These are phyloP conservation scores for Potamilus streckersoni DNA, from an alignment of 1,140 invertebrate genomes.

Conservation along the genomic window DNA sequence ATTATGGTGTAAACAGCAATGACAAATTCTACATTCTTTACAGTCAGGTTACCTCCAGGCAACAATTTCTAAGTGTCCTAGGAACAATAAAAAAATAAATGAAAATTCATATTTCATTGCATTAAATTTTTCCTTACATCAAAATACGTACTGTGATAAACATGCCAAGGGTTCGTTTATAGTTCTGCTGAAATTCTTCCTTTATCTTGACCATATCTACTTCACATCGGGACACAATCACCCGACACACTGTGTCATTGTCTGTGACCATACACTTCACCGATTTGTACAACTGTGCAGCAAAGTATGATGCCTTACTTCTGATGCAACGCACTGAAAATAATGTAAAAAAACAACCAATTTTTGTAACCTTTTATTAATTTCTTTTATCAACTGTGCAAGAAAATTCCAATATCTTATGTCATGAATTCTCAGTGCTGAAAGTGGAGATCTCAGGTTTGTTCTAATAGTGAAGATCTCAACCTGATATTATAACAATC, in stretches of 20 bases:
- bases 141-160: conserved; percentile 58
- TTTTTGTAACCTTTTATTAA: neutral
- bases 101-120: neutral
- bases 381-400: neutral
- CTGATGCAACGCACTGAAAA: conserved; percentile 57
- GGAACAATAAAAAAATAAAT: neutral
- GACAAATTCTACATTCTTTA: no score
- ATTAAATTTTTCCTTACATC: neutral
- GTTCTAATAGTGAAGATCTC: no score
- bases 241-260: conserved; percentile 65
- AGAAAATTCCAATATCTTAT: no score
- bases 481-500: no score
- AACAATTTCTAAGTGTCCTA: no score
- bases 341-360: neutral
- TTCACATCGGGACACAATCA: conserved; percentile 69
- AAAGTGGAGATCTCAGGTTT: no score
- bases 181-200: conserved; percentile 66
- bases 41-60: no score
- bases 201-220: conserved; percentile 73
- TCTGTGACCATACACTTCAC: conserved; percentile 69
- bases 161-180: conserved; percentile 54
- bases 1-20: no score
- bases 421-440: no score
- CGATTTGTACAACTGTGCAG: conserved; percentile 62
- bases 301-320: conserved; percentile 64